phyloP scores from a whole-genome alignment of 1,140 invertebrate genomes.

The Aphelinus certus region DNA sequence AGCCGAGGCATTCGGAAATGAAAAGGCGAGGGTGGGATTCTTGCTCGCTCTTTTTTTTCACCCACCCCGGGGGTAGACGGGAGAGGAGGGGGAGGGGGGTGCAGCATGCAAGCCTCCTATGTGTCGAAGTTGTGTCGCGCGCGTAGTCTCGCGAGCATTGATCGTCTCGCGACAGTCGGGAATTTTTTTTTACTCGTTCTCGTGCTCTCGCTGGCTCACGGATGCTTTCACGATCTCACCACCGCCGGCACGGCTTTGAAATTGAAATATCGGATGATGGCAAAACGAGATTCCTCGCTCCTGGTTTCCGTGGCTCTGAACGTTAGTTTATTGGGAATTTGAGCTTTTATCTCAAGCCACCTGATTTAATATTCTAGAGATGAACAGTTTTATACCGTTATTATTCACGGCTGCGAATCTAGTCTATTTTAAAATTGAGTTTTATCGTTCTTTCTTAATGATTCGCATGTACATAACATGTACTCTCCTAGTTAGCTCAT shows the following conservation, averaged over 20 bases:
- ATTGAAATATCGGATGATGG: slow-evolving; percentile 1
- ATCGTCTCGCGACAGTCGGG: slow-evolving; percentile 10
- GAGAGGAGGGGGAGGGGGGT: no score
- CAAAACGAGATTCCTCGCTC: background rate
- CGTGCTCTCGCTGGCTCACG: background rate
- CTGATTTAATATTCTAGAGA: no score
- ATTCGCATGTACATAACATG: no score
- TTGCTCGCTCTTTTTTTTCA: background rate
- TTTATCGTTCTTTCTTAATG: no score
- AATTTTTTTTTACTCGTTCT: slow-evolving; percentile 9
- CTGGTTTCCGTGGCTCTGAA: background rate
- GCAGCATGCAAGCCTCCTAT: background rate
- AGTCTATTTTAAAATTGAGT: no score
- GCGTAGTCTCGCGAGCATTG: background rate
- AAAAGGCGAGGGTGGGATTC: slow-evolving; percentile 22
- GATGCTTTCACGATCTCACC: background rate
- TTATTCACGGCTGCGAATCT: no score
- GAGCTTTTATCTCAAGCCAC: no score
- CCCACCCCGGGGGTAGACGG: no score
- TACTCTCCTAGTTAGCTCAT: no score
- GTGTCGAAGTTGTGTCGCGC: slow-evolving; percentile 17
- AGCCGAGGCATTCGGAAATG: slow-evolving; percentile 21
- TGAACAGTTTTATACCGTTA: no score
- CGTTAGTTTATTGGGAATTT: no score
- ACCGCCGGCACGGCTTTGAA: background rate